Conservation (phyloP, 2,797 vertebrate species). For the Myotis myotis region DNA sequence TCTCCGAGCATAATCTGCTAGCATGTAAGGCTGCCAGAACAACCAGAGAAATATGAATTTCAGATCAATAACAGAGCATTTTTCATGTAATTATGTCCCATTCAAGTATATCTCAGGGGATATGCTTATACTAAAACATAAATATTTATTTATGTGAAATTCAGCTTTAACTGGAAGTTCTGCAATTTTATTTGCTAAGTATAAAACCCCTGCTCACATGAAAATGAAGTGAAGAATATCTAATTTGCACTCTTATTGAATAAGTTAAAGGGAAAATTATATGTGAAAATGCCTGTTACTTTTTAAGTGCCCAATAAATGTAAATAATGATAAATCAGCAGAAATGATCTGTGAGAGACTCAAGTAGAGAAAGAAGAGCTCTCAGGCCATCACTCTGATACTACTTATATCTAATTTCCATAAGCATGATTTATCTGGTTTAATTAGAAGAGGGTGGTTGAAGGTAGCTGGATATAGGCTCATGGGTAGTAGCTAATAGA, state of each 20-base stretch:
- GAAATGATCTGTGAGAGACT: slow-evolving; percentile 9
- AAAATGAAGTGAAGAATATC: not conserved
- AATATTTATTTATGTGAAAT: slow-evolving; percentile 1
- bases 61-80: not conserved
- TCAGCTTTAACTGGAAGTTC: not conserved
- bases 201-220: not conserved
- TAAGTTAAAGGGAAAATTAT: not conserved
- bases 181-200: not conserved
- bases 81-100: not conserved
- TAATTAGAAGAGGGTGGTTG: not conserved
- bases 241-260: not conserved
- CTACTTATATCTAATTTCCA: not conserved
- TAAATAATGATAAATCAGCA: not conserved
- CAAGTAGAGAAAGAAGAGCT: not conserved
- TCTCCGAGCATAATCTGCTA: not conserved
- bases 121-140: not conserved
- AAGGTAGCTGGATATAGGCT: not conserved
- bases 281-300: slow-evolving; percentile 17
- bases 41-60: not conserved
- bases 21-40: not conserved
- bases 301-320: slow-evolving; percentile 17
- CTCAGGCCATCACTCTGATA: not conserved
- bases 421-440: not conserved
- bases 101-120: not conserved
- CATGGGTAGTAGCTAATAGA: not conserved